phyloP scores from a whole-genome alignment of 35 echinoderm and acorn worm genomes.

The Strongylocentrotus purpuratus region DNA sequence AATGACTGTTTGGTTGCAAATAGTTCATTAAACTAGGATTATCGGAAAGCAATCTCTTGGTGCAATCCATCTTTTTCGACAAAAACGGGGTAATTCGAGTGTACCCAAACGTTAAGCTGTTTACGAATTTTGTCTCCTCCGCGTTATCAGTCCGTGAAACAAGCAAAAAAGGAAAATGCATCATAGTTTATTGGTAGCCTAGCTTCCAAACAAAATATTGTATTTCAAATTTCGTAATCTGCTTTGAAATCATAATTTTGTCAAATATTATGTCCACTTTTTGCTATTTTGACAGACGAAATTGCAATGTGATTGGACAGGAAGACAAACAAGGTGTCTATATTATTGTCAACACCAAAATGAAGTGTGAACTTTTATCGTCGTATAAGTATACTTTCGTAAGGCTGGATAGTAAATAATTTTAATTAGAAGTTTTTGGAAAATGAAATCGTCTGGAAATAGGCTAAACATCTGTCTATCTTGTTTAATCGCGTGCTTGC shows the following conservation, averaged over 20 bases:
- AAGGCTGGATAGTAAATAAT: no score
- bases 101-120: constrained; percentile 30
- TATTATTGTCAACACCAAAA: no score
- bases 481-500: not conserved
- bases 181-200: not conserved
- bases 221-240: not conserved
- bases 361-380: no score
- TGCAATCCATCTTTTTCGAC: not conserved
- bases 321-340: no score
- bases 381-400: no score
- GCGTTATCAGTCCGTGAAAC: constrained; percentile 33
- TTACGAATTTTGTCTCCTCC: not conserved
- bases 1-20: not conserved
- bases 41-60: not conserved
- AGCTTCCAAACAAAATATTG: not conserved
- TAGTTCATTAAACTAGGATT: constrained; percentile 13
- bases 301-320: no score
- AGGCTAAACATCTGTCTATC: not conserved
- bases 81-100: not conserved
- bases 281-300: not conserved
- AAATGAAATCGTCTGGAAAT: not conserved
- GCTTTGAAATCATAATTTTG: not conserved
- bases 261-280: not conserved
- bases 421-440: no score
- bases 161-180: not conserved